A percentile compares a stretch with the other conserved stretches of the same genome.
Conservation (phyloP, 2,888 invertebrate species). For the Rutpela maculata region DNA sequence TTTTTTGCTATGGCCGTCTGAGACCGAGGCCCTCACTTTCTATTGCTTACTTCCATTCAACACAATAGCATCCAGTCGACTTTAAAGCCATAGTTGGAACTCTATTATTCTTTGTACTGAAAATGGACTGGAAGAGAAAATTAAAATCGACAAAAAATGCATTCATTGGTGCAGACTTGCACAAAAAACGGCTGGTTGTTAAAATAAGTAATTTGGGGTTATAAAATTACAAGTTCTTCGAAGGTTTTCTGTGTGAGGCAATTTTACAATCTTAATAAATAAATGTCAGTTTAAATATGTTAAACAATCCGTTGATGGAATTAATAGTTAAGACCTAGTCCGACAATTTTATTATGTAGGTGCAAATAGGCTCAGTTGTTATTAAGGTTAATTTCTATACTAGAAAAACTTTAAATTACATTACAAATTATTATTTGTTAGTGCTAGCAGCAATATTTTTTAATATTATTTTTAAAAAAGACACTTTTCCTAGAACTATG, state of each 20-base stretch:
- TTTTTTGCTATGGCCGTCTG: conserved; percentile 63
- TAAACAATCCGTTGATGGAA: too few relatives aligned
- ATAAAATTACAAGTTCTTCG: neutral
- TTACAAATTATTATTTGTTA: too few relatives aligned
- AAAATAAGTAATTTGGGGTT: neutral
- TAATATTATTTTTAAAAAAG: too few relatives aligned
- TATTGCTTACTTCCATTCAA: conserved; percentile 52
- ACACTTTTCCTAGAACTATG: too few relatives aligned
- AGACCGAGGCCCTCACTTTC: conserved; percentile 50
- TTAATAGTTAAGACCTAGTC: too few relatives aligned
- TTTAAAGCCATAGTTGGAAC: conserved; percentile 48
- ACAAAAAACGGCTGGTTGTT: conserved; percentile 21
- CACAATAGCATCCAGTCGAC: conserved; percentile 51
- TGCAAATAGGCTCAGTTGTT: too few relatives aligned
- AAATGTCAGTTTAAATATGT: neutral
- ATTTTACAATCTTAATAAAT: neutral
- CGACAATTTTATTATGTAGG: too few relatives aligned
- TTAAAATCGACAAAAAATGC: conserved; percentile 33
- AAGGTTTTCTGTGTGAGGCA: neutral
- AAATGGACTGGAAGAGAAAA: conserved; percentile 36
- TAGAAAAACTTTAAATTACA: too few relatives aligned
- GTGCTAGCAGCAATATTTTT: too few relatives aligned
- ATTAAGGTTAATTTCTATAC: too few relatives aligned
- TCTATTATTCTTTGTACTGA: conserved; percentile 46
- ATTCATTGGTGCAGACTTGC: conserved; percentile 24